phyloP scores from a whole-genome alignment of 2,113 vertebrate species.

The Gorsachius goisagi region DNA sequence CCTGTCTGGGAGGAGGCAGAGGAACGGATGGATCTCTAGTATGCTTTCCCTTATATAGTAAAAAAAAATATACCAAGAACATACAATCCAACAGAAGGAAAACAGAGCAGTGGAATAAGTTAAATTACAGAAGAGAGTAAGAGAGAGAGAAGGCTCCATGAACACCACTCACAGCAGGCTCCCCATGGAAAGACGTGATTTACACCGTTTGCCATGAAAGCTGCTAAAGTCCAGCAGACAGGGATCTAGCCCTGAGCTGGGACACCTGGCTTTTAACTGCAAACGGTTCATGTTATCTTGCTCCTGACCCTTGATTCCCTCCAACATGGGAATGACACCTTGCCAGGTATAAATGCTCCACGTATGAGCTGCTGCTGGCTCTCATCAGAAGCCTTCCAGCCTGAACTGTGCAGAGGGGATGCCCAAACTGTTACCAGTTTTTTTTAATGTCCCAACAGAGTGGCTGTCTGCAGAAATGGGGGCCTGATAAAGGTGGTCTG shows the following conservation, averaged over 20 bases:
- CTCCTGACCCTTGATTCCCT: not conserved
- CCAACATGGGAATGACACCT: not conserved
- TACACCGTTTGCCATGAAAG: not conserved
- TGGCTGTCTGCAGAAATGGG: not conserved
- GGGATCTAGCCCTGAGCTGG: fast-evolving
- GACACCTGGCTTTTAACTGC: not conserved
- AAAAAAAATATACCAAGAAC: constrained; percentile 29
- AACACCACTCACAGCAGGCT: not conserved
- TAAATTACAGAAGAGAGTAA: not conserved
- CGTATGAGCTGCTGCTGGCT: not conserved
- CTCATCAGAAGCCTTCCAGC: not conserved
- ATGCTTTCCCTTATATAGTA: constrained; percentile 50
- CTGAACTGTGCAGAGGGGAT: not conserved
- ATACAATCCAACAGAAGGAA: not conserved
- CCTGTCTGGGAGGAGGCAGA: not conserved
- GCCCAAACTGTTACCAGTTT: not conserved
- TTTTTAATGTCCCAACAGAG: not conserved
- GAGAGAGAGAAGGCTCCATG: not conserved
- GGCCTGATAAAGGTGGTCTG: not conserved
- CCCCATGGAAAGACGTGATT: fast-evolving
- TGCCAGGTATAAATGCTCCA: not conserved
- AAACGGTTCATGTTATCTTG: not conserved
- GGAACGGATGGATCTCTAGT: not conserved
- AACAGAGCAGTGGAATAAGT: not conserved
- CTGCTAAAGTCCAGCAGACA: not conserved